Conservation (phyloP, 2,797 vertebrate genomes). For the Synaphobranchus kaupii region DNA sequence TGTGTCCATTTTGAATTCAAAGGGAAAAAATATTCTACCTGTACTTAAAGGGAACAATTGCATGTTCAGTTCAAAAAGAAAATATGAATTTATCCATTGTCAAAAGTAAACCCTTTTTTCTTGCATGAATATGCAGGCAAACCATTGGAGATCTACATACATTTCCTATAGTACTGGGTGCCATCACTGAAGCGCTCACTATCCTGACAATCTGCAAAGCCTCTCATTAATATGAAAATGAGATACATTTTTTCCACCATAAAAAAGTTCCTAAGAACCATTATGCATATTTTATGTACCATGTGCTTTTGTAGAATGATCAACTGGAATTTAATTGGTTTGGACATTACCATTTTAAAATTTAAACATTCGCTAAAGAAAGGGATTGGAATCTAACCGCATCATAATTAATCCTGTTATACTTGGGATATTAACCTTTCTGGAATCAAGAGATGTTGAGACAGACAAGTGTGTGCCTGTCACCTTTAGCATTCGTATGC, state of each 20-base stretch:
- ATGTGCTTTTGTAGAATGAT: constrained; percentile 71
- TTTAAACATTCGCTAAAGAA: constrained; percentile 71
- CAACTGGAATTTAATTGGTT: constrained; percentile 74
- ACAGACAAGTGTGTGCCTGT: constrained; percentile 59
- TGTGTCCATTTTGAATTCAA: constrained; percentile 17
- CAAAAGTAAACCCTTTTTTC: background rate
- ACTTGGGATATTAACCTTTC: constrained; percentile 67
- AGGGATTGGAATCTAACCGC: constrained; percentile 56
- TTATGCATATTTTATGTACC: constrained; percentile 73
- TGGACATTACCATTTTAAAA: constrained; percentile 74
- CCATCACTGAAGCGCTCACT: constrained; percentile 35
- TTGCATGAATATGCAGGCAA: constrained; percentile 27
- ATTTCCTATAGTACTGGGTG: constrained; percentile 31
- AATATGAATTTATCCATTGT: no score
- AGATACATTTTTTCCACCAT: constrained; percentile 50
- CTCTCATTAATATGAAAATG: constrained; percentile 54
- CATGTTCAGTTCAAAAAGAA: background rate
- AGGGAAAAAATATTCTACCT: constrained; percentile 12
- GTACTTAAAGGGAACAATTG: background rate
- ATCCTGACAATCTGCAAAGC: constrained; percentile 42
- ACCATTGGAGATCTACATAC: constrained; percentile 32
- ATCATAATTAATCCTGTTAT: constrained; percentile 65
- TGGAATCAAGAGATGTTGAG: constrained; percentile 59
- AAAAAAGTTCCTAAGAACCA: constrained; percentile 58
- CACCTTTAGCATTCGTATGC: constrained; percentile 57